phyloP scores from a whole-genome alignment of 1,140 invertebrate genomes.

The Pissodes strobi region DNA sequence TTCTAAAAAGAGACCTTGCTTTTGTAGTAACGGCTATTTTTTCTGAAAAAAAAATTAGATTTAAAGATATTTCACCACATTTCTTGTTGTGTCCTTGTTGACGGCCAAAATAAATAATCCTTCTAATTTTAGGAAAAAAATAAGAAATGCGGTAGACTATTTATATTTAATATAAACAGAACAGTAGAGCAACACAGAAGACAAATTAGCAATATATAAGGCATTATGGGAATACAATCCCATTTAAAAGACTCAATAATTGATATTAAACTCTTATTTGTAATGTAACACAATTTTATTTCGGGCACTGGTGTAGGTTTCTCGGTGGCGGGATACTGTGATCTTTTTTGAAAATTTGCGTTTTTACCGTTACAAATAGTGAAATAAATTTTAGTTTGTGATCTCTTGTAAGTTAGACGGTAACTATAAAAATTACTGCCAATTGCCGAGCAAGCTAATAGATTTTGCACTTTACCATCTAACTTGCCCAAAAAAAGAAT shows the following conservation, averaged over 20 bases:
- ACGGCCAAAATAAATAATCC: not conserved
- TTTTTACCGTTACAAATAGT: conserved; percentile 47
- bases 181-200: conserved; percentile 2
- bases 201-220: conserved; percentile 10
- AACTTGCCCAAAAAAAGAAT: too few species aligned
- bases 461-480: too few species aligned
- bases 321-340: conserved; percentile 37
- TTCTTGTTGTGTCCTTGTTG: conserved; percentile 6
- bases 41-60: not conserved
- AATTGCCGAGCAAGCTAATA: too few species aligned
- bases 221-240: conserved; percentile 24
- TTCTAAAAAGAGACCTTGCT: too few species aligned
- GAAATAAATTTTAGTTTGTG: too few species aligned
- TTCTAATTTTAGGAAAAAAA: conserved; percentile 1
- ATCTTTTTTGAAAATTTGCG: conserved; percentile 17
- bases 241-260: conserved; percentile 33
- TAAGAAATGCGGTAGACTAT: conserved; percentile 16
- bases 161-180: not conserved
- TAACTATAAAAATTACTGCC: too few species aligned
- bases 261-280: conserved; percentile 19
- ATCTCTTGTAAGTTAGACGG: too few species aligned
- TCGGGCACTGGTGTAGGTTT: conserved; percentile 41
- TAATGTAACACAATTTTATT: conserved; percentile 12
- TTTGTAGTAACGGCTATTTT: conserved; percentile 2
- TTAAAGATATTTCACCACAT: conserved; percentile 10